phyloP scores from a whole-genome alignment of 2,888 invertebrate genomes.

The Polyommatus iphigenia region DNA sequence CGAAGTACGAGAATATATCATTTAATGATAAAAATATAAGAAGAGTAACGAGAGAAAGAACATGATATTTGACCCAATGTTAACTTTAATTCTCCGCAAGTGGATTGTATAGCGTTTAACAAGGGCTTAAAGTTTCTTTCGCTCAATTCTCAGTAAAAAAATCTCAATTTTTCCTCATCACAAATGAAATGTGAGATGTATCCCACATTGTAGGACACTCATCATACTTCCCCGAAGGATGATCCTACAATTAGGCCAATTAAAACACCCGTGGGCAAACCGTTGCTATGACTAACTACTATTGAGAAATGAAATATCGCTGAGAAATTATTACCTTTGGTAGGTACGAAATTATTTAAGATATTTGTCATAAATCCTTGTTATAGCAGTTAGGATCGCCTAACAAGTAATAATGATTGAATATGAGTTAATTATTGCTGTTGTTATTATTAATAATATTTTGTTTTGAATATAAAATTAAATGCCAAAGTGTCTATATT shows the following conservation, averaged over 20 bases:
- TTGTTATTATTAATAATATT: too few relatives aligned
- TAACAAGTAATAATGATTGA: too few relatives aligned
- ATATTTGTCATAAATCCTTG: background rate
- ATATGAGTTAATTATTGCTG: too few relatives aligned
- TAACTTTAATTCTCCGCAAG: too few relatives aligned
- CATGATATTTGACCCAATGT: too few relatives aligned
- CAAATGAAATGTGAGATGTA: background rate
- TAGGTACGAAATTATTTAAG: background rate
- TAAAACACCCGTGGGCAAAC: slow-evolving; percentile 48
- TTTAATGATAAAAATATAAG: too few relatives aligned
- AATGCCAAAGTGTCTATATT: too few relatives aligned
- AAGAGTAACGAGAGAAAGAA: too few relatives aligned
- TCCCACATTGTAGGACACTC: background rate
- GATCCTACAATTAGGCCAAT: slow-evolving; percentile 67
- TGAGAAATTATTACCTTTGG: slow-evolving; percentile 1
- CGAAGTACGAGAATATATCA: too few relatives aligned
- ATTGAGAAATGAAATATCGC: slow-evolving; percentile 9
- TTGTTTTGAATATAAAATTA: too few relatives aligned
- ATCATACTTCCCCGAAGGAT: slow-evolving; percentile 55
- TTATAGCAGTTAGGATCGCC: too few relatives aligned
- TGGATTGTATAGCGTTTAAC: too few relatives aligned
- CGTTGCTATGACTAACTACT: slow-evolving; percentile 18
- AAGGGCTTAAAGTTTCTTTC: background rate
- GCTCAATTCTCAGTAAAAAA: background rate
- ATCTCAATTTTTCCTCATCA: background rate